phyloP scores from a whole-genome alignment of 2,797 vertebrate species.

The Sorex maritimensis region DNA sequence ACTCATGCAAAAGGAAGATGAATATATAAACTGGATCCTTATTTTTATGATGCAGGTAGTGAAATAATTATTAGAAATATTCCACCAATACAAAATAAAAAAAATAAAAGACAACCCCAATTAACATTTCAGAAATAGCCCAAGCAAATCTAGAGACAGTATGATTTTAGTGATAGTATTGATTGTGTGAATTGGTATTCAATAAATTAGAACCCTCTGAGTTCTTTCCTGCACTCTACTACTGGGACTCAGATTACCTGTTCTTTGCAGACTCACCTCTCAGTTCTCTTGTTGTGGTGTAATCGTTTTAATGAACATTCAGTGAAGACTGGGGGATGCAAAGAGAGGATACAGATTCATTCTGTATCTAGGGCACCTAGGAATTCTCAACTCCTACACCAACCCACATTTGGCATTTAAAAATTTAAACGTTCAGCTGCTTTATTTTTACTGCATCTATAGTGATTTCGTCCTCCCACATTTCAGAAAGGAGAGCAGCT shows the following conservation, averaged over 20 bases:
- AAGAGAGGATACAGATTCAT: background rate
- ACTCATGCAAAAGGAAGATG: too few relatives aligned
- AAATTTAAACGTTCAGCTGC: constrained; percentile 50
- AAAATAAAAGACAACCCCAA: too few relatives aligned
- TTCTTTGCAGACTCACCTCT: background rate
- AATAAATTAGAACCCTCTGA: background rate
- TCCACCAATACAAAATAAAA: too few relatives aligned
- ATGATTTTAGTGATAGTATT: too few relatives aligned
- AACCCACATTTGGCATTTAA: constrained; percentile 20
- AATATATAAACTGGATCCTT: too few relatives aligned
- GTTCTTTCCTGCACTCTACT: background rate
- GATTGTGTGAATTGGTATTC: too few relatives aligned
- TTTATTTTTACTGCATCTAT: constrained; percentile 49
- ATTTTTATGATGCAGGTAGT: too few relatives aligned
- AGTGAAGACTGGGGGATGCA: background rate
- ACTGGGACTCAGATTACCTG: fast-evolving
- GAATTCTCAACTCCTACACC: background rate
- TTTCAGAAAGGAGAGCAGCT: constrained; percentile 53
- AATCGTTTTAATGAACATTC: background rate
- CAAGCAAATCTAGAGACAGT: too few relatives aligned
- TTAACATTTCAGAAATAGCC: too few relatives aligned
- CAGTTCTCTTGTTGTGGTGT: background rate
- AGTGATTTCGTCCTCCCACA: constrained; percentile 2
- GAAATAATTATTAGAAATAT: too few relatives aligned
- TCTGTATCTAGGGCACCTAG: background rate